Evolutionary conservation across 2,113 vertebrate genomes (phyloP).

Genomic region (Mola mola): DNA sequence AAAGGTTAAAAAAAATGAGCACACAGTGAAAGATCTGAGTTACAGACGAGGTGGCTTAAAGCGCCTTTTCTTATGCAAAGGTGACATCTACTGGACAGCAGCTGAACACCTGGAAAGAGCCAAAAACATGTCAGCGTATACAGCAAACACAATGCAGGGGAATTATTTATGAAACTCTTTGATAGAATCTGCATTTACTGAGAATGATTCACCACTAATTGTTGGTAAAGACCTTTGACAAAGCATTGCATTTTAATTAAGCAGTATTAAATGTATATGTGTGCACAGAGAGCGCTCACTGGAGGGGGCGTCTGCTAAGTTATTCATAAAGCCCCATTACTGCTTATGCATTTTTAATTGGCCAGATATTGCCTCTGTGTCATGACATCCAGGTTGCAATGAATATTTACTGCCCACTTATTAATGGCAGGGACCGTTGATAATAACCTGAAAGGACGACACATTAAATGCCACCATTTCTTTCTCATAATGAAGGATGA

Average conservation of each 20-base stretch:
- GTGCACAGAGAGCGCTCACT: constrained; percentile 40
- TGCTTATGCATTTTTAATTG: constrained; percentile 97
- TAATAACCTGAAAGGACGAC: constrained; percentile 87
- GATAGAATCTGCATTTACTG: too few species aligned
- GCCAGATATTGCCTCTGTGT: constrained; percentile 92
- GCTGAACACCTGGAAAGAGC: constrained; percentile 10
- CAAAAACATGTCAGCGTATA: too few species aligned
- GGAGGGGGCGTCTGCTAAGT: constrained; percentile 91
- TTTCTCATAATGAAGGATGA: too few species aligned
- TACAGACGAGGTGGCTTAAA: too few species aligned
- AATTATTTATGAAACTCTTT: too few species aligned
- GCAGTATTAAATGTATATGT: too few species aligned
- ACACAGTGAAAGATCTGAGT: too few species aligned
- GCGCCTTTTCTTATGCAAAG: constrained; percentile 73
- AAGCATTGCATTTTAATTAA: too few species aligned
- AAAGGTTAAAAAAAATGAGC: too few species aligned
- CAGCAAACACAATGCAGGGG: too few species aligned
- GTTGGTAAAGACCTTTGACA: too few species aligned
- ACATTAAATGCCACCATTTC: constrained; percentile 83
- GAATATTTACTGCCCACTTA: constrained; percentile 95
- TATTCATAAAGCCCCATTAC: constrained; percentile 98
- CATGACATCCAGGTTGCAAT: constrained; percentile 93
- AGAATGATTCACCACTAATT: too few species aligned
- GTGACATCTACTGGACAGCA: constrained; percentile 80
- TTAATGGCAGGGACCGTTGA: constrained; percentile 89